phyloP scores from a whole-genome alignment of 2,797 vertebrate species.

The Chromobotia macracanthus region DNA sequence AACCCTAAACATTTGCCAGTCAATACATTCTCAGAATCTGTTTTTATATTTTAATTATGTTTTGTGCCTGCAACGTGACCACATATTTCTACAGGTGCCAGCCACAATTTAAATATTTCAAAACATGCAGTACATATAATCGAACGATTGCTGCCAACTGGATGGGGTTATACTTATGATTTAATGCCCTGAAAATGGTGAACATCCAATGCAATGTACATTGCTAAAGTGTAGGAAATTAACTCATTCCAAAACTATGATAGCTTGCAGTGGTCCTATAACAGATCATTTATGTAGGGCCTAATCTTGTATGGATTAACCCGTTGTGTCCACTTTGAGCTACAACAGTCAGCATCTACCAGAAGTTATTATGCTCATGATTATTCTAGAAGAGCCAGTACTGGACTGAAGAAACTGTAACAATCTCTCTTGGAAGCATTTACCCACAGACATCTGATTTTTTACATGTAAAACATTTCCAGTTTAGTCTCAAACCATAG shows the following conservation, averaged over 20 bases:
- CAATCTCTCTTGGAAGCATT: slow-evolving; percentile 40
- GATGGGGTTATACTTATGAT: neutral
- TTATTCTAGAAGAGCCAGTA: slow-evolving; percentile 40
- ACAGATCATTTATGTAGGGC: neutral
- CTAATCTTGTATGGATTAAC: slow-evolving; percentile 43
- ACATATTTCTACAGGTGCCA: neutral
- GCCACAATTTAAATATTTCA: neutral
- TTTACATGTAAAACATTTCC: slow-evolving; percentile 41
- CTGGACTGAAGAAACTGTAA: slow-evolving; percentile 45
- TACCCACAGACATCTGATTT: slow-evolving; percentile 44
- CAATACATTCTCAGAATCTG: neutral
- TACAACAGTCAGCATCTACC: slow-evolving; percentile 43
- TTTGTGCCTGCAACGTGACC: neutral
- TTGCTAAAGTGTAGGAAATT: slow-evolving; percentile 3
- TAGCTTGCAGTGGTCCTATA: slow-evolving; percentile 5
- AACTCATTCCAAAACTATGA: neutral
- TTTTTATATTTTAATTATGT: slow-evolving; percentile 7
- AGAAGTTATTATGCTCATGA: slow-evolving; percentile 39
- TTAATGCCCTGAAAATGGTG: neutral
- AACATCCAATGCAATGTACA: neutral
- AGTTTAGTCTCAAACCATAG: slow-evolving; percentile 36
- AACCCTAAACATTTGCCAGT: neutral
- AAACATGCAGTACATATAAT: neutral
- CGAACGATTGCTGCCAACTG: neutral
- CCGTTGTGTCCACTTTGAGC: slow-evolving; percentile 27